Evolutionary conservation across 2,888 invertebrate genomes (phyloP), one percentile per base, ranked within the genome.

Genomic region (Hermaeophaga mercurialis): DNA sequence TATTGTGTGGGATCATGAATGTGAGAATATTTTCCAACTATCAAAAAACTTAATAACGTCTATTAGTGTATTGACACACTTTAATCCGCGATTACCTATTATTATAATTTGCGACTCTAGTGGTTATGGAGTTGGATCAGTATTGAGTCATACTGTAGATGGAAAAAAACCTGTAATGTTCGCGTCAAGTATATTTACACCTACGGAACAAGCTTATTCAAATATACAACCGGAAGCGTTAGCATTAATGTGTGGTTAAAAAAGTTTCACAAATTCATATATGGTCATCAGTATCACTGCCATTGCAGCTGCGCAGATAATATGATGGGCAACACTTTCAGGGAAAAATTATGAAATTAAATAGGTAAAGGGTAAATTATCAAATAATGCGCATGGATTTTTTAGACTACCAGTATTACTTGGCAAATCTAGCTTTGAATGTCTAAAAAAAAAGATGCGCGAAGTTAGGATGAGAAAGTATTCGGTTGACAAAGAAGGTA

Each of bases 81-180:
- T 48, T 58, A 41, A 64, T 46, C 61, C 66, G n/a, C 39, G 39
- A 8, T 48, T 58, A 47, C 65, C 62, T 7, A 64, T 66, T 47
- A 50, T 39, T 57, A 14, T 64, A 9, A 63, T 63, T 9, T 62
- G 63, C 36, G 67, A 67, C 60, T n/a, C 59, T 11, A 62, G 61
- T 57, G 50, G 55, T 8, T 67, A 63, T 54, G 67, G 63, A 14
- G 61, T 66, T 14, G 64, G 65, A 11, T 59, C 59, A n/a, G 62
- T 66, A 2, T 44, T 66, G 7, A 65, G 66, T 54, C 65, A 68
- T 54, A 43, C 26, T 22, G 50, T 68, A 6, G 36, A 62, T 48
- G 34, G 24, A 11, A 24, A 43, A 12, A 48, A 33, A 36, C 48
- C 43, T 33, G 41, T 48, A 15, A 17, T 54, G 12, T 54, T 46